Base-by-base conservation (phyloP, 2,797 vertebrate species). In the Cyprinodon diabolis region DNA sequence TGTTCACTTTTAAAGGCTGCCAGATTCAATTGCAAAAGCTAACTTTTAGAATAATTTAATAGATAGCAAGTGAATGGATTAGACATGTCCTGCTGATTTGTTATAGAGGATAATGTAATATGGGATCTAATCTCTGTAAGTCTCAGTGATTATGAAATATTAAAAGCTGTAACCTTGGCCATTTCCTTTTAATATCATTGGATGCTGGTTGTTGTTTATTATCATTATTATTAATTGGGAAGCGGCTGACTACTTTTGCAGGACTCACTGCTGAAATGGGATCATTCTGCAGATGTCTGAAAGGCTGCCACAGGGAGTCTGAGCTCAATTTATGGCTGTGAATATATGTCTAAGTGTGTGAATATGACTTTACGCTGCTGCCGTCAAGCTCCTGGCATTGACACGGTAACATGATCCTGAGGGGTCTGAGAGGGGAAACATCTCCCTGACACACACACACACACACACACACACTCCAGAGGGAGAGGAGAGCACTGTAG, bases 401-500 rank as follows among this genome's bases (percentile, higher is more conserved):
- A 97, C 96, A 94, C 87, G 77, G 95, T 95, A 97, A 97, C 94
- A 90, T 94, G 95, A 96, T 86, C 95, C 90, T 92, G 48, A 84
- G 71, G 89, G 92, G 94, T 91, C 87, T 94, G 90, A 79, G 91
- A 90, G 78, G 88, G 94, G 95, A 90, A 90, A 87, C 88, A 87
- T 90, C 89, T 91, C 80, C 25, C 60, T 19, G 21, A 68, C 72
- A 75, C 77, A 78, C 66, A 77, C 55, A 78, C 48, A 78, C 66
- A 77, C 55, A 78, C 48, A 83, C 71, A 77, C 89, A 95, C 93
- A 93, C 94, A 93, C 93, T 93, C 93, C 94, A 94, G 95, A 94
- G 94, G 95, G 96, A 95, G 94, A 96, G 96, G 96, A 96, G 96
- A 96, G 94, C 93, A 91, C 92, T 87, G 94, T 95, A 95, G 90